A percentile compares a stretch with the other conserved stretches of the same genome.
phyloP scores from a whole-genome alignment of 1,140 invertebrate species.

The Megalonaias nervosa region DNA sequence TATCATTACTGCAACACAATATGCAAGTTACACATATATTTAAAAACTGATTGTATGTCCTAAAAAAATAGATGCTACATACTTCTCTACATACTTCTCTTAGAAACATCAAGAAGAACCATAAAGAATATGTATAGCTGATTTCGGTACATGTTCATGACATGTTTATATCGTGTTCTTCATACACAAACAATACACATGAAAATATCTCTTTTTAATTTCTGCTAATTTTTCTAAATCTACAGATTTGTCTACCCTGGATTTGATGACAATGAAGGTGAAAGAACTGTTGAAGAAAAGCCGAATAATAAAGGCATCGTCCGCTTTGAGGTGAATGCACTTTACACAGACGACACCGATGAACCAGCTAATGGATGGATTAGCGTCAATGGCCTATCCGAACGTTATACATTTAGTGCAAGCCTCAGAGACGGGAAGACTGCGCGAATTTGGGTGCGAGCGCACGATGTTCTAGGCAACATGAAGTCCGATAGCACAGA shows the following conservation, averaged over 20 bases:
- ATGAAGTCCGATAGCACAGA: conserved; percentile 6
- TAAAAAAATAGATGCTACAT: no score
- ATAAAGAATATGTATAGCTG: no score
- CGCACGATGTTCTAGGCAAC: conserved; percentile 19
- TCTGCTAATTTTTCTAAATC: no score
- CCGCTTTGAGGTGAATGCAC: conserved; percentile 9
- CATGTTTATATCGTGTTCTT: no score
- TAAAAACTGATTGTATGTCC: no score
- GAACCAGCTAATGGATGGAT: background rate
- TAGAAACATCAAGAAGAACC: no score
- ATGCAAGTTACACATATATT: no score
- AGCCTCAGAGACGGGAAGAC: background rate
- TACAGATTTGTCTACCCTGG: conserved; percentile 10
- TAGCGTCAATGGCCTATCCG: background rate
- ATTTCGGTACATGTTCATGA: no score
- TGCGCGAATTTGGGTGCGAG: conserved; percentile 15
- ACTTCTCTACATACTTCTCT: no score
- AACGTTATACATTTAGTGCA: background rate
- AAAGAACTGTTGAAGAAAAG: conserved; percentile 9
- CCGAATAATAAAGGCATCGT: conserved; percentile 24
- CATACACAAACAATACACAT: no score
- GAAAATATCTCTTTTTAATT: no score
- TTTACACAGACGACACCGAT: background rate
- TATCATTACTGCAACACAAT: no score
- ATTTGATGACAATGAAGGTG: conserved; percentile 18